A percentile compares a stretch with the other conserved stretches of the same genome.
Evolutionary conservation across 2,113 vertebrate species (phyloP).

Genomic region (Smithornis capensis): DNA sequence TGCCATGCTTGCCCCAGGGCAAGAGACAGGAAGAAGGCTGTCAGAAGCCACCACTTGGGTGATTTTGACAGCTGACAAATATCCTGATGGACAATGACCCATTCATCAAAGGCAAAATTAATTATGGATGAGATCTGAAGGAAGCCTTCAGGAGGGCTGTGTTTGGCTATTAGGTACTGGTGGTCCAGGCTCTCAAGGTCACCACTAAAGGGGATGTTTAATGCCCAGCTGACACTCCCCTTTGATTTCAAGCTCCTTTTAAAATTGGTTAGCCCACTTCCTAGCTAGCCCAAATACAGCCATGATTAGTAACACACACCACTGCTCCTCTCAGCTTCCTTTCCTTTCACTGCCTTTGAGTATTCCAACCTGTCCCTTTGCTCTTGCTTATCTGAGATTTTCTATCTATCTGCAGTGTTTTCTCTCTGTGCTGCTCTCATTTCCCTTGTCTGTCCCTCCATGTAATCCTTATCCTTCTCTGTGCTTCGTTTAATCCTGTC

Average conservation of each 20-base stretch:
- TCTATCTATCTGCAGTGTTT: not conserved
- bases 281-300: not conserved
- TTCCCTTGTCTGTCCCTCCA: not conserved
- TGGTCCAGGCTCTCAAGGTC: not conserved
- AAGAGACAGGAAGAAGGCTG: not conserved
- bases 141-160: not conserved
- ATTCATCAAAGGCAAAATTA: conserved; percentile 45
- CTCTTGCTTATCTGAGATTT: conserved; percentile 38
- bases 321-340: not conserved
- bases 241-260: conserved; percentile 51
- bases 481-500: conserved; percentile 40
- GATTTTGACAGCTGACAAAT: conserved; percentile 49
- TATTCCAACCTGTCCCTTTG: not conserved
- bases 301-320: conserved; percentile 2
- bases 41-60: not conserved
- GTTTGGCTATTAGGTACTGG: conserved; percentile 7
- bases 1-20: not conserved
- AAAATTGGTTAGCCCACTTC: conserved; percentile 28
- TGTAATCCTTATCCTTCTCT: conserved; percentile 27
- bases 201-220: conserved; percentile 15
- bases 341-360: not conserved
- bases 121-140: conserved; percentile 50
- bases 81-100: conserved; percentile 4
- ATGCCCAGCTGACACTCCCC: conserved; percentile 18
- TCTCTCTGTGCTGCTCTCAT: not conserved